A percentile compares a stretch with the other conserved stretches of the same genome.
phyloP scores from a whole-genome alignment of 2,113 vertebrate species.

The Gadus macrocephalus region DNA sequence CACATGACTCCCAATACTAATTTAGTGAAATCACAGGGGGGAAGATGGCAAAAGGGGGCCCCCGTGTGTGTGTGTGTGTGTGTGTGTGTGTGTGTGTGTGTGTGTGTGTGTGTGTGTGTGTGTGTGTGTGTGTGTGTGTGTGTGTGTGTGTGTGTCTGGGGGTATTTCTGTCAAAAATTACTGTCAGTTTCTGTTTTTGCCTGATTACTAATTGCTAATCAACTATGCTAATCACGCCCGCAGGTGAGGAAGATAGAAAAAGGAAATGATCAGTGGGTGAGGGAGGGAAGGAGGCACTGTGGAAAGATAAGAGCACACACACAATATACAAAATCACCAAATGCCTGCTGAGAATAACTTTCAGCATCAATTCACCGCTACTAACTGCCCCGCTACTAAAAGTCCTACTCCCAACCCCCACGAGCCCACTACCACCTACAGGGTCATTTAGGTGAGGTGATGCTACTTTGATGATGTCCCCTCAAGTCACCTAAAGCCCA shows the following conservation, averaged over 20 bases:
- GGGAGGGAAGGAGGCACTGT: no score
- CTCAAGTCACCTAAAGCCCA: no score
- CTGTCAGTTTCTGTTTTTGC: constrained; percentile 61
- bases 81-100: constrained; percentile 37
- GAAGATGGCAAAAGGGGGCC: constrained; percentile 39
- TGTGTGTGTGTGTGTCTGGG: constrained; percentile 11
- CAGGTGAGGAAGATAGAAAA: constrained; percentile 46
- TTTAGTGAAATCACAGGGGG: constrained; percentile 52
- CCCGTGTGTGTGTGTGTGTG: not conserved
- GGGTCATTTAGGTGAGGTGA: no score
- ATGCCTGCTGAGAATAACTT: no score
- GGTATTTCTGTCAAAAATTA: constrained; percentile 54
- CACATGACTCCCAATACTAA: constrained; percentile 45
- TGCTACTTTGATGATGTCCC: no score
- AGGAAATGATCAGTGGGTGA: no score
- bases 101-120: not conserved
- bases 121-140: not conserved
- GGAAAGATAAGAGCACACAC: no score
- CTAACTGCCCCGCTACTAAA: no score
- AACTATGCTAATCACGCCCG: constrained; percentile 65
- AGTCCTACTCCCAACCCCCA: no score
- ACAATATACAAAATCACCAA: no score
- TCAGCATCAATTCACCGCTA: no score
- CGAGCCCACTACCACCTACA: no score
- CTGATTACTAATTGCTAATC: constrained; percentile 65